phyloP scores from a whole-genome alignment of 2,797 vertebrate species.

The Cossypha heuglini region DNA sequence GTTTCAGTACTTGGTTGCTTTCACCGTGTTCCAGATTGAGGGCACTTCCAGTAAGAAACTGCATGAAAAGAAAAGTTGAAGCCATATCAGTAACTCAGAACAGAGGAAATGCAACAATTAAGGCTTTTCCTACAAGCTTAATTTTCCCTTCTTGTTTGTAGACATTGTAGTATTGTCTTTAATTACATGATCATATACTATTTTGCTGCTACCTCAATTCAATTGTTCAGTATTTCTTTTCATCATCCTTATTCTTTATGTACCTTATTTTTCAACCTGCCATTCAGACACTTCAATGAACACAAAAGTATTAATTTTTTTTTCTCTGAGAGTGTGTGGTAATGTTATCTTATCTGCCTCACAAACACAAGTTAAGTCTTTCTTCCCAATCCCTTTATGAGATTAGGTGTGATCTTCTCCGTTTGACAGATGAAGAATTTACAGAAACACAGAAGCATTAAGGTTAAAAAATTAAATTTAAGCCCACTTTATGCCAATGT shows the following conservation, averaged over 20 bases:
- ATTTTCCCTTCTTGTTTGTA: constrained; percentile 55
- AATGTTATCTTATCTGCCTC: constrained; percentile 37
- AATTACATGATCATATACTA: constrained; percentile 59
- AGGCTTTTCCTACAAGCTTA: constrained; percentile 15
- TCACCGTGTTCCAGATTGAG: not conserved
- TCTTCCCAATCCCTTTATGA: constrained; percentile 22
- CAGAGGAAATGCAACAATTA: constrained; percentile 31
- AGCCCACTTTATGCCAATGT: not conserved
- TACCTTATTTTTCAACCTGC: constrained; percentile 60
- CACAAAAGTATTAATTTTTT: constrained; percentile 56
- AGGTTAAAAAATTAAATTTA: not conserved
- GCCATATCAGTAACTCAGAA: not conserved
- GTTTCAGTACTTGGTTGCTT: not conserved
- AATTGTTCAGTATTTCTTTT: constrained; percentile 62
- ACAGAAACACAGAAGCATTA: not conserved
- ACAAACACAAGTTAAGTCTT: constrained; percentile 50
- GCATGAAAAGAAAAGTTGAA: not conserved
- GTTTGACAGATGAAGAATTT: constrained; percentile 31
- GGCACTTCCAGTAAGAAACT: not conserved
- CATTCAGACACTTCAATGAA: constrained; percentile 62
- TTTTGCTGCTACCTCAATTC: constrained; percentile 50
- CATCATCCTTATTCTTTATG: constrained; percentile 55
- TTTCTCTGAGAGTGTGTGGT: not conserved
- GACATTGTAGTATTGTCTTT: constrained; percentile 42
- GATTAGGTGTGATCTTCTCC: constrained; percentile 7